Evolutionary conservation across 2,797 vertebrate species (phyloP), one percentile per base, ranked within the genome.

Genomic region (Hydrolagus colliei): DNA sequence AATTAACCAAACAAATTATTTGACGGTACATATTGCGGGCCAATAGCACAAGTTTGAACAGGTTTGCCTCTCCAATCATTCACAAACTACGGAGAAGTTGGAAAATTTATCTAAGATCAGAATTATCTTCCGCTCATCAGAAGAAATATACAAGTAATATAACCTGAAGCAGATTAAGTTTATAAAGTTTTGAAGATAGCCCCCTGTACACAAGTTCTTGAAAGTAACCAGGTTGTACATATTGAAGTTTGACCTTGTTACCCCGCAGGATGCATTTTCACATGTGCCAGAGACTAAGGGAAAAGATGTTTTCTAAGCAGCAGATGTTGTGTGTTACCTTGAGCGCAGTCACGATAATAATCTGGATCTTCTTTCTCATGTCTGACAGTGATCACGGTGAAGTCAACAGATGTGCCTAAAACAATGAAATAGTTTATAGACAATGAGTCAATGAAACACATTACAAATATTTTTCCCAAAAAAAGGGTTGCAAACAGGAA

Each of bases 281-380:
- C 16, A 18, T 7, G 27, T 27, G 27, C 27, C 27, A 27, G 27
- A 27, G 14, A 65, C 14, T 22, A 65, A 9, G 16, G 68, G 12
- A 41, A 80, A 4, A 68, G 6, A 74, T 13, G 4, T 76, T 76
- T 76, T 18, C 16, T 1, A 14, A 71, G 32, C 32, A 71, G 0
- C 32, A 71, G 0, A 18, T 20, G 68, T 35, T n/a, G 16, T 35
- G 3, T 0, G 0, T 89, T 93, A 95, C 94, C 94, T 92, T 92
- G 90, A 87, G 91, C 84, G 87, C 88, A 92, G 76, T 92, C 92
- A 0, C 92, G 90, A 87, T 93, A 93, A 80, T 93, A 94, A 75
- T 91, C 93, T 9, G 91, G 90, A 72, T 94, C 92, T 86, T 93
- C 92, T 0, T 78, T 87, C 88, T 95, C 94, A 86, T 94, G 91